Evolutionary conservation across 2,113 vertebrate genomes (phyloP).

Genomic region (Hystrix brachyura): DNA sequence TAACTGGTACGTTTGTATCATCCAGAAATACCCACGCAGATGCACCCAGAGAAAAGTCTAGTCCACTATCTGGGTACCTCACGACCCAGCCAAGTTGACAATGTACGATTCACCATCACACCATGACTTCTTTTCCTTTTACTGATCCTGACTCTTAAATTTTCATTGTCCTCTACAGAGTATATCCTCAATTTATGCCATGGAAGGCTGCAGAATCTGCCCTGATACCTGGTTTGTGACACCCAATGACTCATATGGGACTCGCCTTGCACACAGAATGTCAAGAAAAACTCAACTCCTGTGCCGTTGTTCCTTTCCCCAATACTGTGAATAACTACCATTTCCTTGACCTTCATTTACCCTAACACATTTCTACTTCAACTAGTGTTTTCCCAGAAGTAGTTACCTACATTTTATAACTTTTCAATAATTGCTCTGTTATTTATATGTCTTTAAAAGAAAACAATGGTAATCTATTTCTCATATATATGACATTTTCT

Average conservation of each 20-base stretch:
- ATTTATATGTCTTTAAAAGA: background rate
- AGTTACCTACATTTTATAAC: background rate
- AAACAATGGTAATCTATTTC: background rate
- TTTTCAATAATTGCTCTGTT: background rate
- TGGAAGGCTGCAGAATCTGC: background rate
- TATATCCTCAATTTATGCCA: background rate
- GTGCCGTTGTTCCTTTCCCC: background rate
- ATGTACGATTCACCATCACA: background rate
- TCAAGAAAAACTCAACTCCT: accelerated
- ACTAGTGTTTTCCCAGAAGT: background rate
- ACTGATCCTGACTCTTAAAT: background rate
- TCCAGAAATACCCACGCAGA: background rate
- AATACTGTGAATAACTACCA: background rate
- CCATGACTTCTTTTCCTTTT: background rate
- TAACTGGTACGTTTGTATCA: background rate
- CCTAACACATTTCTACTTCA: background rate
- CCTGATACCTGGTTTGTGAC: background rate
- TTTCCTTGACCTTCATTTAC: background rate
- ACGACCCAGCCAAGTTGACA: background rate
- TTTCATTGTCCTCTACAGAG: background rate
- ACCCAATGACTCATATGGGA: background rate
- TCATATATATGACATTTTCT: background rate
- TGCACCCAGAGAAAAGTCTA: background rate
- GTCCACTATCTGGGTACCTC: background rate
- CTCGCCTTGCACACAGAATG: background rate